Conservation (phyloP, 2,113 vertebrate genomes). For the Arenaria interpres region DNA sequence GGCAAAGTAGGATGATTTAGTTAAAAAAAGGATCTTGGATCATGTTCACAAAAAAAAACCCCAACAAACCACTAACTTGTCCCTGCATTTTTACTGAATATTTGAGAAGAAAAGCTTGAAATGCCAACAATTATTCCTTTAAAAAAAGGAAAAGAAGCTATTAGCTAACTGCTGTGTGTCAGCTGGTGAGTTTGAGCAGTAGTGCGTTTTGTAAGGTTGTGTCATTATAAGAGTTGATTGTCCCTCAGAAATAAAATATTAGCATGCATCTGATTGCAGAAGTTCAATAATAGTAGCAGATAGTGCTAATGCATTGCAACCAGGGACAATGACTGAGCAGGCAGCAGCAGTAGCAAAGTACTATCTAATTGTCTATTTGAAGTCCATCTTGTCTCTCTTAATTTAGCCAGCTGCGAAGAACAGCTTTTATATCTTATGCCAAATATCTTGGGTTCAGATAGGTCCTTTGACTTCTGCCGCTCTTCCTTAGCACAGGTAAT, state of each 20-base stretch:
- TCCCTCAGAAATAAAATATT: slow-evolving; percentile 29
- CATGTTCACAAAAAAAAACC: neutral
- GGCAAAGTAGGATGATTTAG: neutral
- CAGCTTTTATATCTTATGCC: neutral
- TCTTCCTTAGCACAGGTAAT: neutral
- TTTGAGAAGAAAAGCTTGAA: neutral
- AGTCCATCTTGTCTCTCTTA: neutral
- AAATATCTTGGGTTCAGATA: neutral
- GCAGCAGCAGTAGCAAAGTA: neutral
- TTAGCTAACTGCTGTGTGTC: slow-evolving; percentile 1
- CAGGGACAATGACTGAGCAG: neutral
- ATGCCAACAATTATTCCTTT: neutral
- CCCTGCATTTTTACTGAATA: neutral
- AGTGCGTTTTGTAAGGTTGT: neutral
- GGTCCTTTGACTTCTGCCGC: neutral
- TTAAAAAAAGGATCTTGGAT: neutral
- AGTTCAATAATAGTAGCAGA: neutral
- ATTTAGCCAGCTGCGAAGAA: neutral
- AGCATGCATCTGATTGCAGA: neutral
- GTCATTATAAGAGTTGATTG: neutral
- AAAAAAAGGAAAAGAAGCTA: neutral
- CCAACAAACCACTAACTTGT: neutral
- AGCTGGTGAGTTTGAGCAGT: neutral
- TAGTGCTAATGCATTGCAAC: neutral
- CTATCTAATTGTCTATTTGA: neutral